Base-by-base conservation (phyloP, 2,888 invertebrate species). In the Crepidodera aurea region DNA sequence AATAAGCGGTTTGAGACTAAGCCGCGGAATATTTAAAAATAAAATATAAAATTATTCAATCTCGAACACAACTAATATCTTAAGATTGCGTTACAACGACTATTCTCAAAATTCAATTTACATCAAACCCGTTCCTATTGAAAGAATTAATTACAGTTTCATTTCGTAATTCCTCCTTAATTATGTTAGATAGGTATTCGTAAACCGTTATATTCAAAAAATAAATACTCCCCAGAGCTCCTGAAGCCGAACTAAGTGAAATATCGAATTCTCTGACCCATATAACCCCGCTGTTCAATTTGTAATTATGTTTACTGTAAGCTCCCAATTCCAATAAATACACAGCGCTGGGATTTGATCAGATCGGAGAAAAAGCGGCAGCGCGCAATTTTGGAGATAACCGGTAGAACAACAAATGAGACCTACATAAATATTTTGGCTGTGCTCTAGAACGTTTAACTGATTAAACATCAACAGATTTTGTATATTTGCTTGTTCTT, bases 261-360 rank as follows among this genome's bases (percentile, higher is more conserved):
- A 40, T 40, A 40, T 40, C 8, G 16, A 40, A 40, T 40, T 40
- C 8, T 40, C 18, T 40, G 40, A 16, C 40, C 40, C 12, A 40
- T 10, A 18, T 40, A 34, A 13, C 16, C 40, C 18, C 40, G 22
- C 22, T 18, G 40, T 40, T 40, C 40, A 40, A 40, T 40, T 40
- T 40, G 40, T 40, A 40, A 40, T 40, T 40, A 40, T 40, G 40
- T 34, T 34, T 34, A 34, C 34, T 34, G 34, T 40, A 40, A 40
- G 40, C 16, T 13, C 10, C 18, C 1, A 10, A 18, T 40, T 40
- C 18, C 40, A 16, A 40, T 18, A 40, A 40, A 18, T 40, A 40
- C 40, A 1, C 40, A 2, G 40, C 16, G 5, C 16, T 18, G 16
- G 40, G 18, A 16, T 40, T 40, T 40, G 40, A 18, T 40, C 18